Evolutionary conservation across 2,888 invertebrate species (phyloP), one percentile per base, ranked within the genome.

Genomic region (Drosophila mimica): DNA sequence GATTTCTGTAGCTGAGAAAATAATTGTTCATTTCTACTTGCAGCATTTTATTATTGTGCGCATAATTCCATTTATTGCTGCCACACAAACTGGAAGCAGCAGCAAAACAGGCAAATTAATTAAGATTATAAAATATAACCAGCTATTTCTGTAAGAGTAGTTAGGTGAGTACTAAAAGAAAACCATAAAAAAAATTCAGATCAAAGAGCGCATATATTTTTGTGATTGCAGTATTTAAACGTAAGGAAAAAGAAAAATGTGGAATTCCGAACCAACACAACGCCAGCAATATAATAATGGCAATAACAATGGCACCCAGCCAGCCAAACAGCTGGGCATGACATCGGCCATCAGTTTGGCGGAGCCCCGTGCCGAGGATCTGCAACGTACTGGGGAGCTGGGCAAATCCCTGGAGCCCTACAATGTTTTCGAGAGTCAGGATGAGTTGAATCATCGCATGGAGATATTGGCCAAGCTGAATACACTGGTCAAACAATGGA

Each of bases 321-420:
- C 85, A 15, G 82, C 76, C 63, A 92, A 91, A 67, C 92, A 92
- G 31, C 73, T 97, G 91, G 99, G 99, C 65, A 98, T 99, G 96
- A 99, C 99, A 9, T 98, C 98, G 30, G 98, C 99, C 69, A 98
- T 99, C 79, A 98, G 97, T 82, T 94, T 96, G 91, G 98, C 98
- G 73, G 95, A 95, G 63, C 97, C 97, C 11, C 96, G 96, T 89
- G 94, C 95, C 5, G 94, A 95, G 76, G 97, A 97, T 93, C 83
- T 96, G 53, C 94, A 94, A 71, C 94, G 96, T 87, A 96, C 97
- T 0, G 94, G 94, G 59, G 96, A 97, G 86, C 93, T 97, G 59
- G 95, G 95, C 81, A 95, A 95, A 82, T 94, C 95, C n/a, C 94
- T 99, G 1, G 94, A 95, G 81, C 97, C 97, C 0, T 97, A 96